Evolutionary conservation across 2,888 invertebrate species (phyloP).

Genomic region (Lepidocyrtoides sp.): DNA sequence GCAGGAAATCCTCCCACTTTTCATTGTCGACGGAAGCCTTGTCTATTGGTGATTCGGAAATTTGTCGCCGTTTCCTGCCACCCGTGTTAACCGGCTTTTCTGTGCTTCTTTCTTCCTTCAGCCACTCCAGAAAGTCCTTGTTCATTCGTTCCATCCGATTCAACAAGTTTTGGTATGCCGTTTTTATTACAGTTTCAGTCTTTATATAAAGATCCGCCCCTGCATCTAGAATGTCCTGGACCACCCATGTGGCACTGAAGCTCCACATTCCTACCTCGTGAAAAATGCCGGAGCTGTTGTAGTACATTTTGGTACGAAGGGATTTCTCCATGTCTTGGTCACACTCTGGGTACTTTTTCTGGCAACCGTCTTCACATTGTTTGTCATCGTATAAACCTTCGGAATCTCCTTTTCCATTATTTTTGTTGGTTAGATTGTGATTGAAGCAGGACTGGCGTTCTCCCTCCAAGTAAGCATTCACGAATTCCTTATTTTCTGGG

Average conservation of each 20-base stretch:
- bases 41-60: too few species aligned
- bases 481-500: not conserved
- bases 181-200: too few species aligned
- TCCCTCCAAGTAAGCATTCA: not conserved
- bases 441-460: not conserved
- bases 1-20: too few species aligned
- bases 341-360: not conserved
- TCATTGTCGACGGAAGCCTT: too few species aligned
- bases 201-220: too few species aligned
- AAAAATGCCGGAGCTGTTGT: not conserved
- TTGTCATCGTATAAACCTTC: too few species aligned
- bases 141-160: too few species aligned
- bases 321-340: not conserved
- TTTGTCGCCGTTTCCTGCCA: too few species aligned
- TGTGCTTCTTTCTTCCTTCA: too few species aligned
- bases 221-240: not conserved
- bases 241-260: not conserved
- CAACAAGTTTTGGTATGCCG: too few species aligned
- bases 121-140: too few species aligned
- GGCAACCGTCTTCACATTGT: not conserved
- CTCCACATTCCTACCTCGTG: not conserved
- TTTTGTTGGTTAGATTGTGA: not conserved
- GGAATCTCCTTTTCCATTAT: not conserved
- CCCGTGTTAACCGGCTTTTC: too few species aligned
- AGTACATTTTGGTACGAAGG: not conserved